These are phyloP conservation scores for Dasysyrphus tricinctus DNA, from an alignment of 2,888 invertebrate genomes.

Conservation along the genomic window DNA sequence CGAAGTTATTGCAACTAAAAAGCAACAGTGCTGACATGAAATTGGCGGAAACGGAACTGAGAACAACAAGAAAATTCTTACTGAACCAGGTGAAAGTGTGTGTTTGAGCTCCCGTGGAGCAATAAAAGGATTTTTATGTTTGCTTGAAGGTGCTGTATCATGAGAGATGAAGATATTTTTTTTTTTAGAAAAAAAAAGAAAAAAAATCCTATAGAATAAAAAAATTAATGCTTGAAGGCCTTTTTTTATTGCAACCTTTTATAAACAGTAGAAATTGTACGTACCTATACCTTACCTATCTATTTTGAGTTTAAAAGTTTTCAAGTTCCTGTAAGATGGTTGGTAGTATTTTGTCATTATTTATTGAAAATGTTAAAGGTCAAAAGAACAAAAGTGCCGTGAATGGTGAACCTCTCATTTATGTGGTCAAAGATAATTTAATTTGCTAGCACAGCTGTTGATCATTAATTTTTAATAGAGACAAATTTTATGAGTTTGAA, in stretches of 20 bases:
- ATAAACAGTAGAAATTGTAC: background rate
- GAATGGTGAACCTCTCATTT: slow-evolving; percentile 3
- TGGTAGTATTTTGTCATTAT: background rate
- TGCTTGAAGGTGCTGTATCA: slow-evolving; percentile 50
- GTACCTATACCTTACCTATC: background rate
- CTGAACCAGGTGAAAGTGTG: slow-evolving; percentile 37
- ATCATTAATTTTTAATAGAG: slow-evolving; percentile 36
- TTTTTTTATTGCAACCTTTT: slow-evolving; percentile 7
- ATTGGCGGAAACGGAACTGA: slow-evolving; percentile 11
- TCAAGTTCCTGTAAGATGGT: background rate
- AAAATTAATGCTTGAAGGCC: slow-evolving; percentile 23
- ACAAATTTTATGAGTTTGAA: slow-evolving; percentile 15
- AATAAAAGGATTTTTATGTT: slow-evolving; percentile 71
- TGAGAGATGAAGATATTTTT: slow-evolving; percentile 15
- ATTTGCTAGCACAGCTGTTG: slow-evolving; percentile 26
- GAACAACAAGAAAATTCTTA: slow-evolving; percentile 28
- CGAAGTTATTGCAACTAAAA: slow-evolving; percentile 46
- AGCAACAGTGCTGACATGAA: slow-evolving; percentile 44
- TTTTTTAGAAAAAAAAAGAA: slow-evolving; percentile 8
- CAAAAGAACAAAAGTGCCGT: background rate
- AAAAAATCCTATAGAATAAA: slow-evolving; percentile 9
- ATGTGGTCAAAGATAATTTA: slow-evolving; percentile 27
- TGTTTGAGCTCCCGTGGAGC: slow-evolving; percentile 35
- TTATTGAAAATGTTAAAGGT: slow-evolving; percentile 34
- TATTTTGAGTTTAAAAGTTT: slow-evolving; percentile 15